phyloP scores from a whole-genome alignment of 2,888 invertebrate genomes.

The Yponomeuta cagnagella region DNA sequence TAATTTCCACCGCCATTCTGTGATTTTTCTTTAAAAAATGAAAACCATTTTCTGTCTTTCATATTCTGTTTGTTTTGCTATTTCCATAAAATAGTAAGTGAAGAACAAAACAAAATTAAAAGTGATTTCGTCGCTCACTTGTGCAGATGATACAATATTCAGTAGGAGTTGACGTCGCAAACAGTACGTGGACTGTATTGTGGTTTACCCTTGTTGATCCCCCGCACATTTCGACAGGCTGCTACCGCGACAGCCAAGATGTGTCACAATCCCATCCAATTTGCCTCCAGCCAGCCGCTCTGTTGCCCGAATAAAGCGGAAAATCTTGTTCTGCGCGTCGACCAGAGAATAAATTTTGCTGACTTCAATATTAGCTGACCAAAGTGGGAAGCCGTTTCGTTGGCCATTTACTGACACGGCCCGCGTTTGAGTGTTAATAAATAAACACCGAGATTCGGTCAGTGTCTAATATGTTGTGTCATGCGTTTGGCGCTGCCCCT shows the following conservation, averaged over 20 bases:
- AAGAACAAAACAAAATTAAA: neutral
- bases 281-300: constrained; percentile 61
- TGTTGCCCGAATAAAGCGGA: constrained; percentile 64
- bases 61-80: neutral
- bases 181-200: constrained; percentile 4
- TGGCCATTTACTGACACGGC: constrained; percentile 18
- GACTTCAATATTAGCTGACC: constrained; percentile 45
- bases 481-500: neutral
- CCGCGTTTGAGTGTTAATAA: constrained; percentile 8
- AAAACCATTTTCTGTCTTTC: neutral
- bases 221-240: constrained; percentile 58
- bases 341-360: constrained; percentile 60
- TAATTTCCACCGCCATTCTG: neutral
- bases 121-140: neutral
- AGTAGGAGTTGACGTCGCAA: constrained; percentile 5
- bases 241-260: constrained; percentile 36
- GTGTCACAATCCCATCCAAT: constrained; percentile 71
- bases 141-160: neutral
- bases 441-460: constrained; percentile 11
- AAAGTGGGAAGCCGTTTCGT: constrained; percentile 11
- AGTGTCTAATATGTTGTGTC: constrained; percentile 7
- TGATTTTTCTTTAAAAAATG: neutral
- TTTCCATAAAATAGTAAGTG: neutral
- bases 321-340: constrained; percentile 52
- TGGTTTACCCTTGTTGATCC: constrained; percentile 54